Conservation (phyloP, 2,888 invertebrate genomes). For the Neria commutata region DNA sequence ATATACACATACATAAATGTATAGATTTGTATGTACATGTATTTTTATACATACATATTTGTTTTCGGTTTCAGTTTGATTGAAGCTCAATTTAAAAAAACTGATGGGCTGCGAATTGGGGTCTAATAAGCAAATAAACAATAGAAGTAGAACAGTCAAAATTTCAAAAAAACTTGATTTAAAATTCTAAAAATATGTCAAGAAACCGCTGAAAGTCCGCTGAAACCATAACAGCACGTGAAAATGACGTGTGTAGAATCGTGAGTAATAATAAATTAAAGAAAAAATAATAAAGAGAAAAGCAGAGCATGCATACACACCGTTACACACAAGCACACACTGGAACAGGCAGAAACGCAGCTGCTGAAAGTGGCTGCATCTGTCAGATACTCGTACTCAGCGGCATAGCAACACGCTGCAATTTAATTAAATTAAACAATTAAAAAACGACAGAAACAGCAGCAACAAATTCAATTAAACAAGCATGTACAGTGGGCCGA, state of each 20-base stretch:
- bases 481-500: slow-evolving; percentile 12
- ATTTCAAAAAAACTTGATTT: no score
- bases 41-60: slow-evolving; percentile 10
- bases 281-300: background rate
- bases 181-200: no score
- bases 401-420: no score
- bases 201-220: no score
- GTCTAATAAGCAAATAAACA: no score
- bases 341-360: background rate
- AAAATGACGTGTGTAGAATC: no score
- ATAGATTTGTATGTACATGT: background rate
- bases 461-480: slow-evolving; percentile 50
- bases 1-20: slow-evolving; percentile 13
- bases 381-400: background rate
- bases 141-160: no score
- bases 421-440: slow-evolving; percentile 58
- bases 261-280: no score
- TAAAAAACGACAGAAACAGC: slow-evolving; percentile 33
- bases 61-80: background rate
- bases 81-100: background rate
- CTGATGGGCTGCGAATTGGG: background rate
- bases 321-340: no score
- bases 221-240: no score
- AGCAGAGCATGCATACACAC: no score
- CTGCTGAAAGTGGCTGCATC: slow-evolving; percentile 11